Evolutionary conservation across 2,888 invertebrate species (phyloP).

Genomic region (Aphelenchoides bicaudatus): DNA sequence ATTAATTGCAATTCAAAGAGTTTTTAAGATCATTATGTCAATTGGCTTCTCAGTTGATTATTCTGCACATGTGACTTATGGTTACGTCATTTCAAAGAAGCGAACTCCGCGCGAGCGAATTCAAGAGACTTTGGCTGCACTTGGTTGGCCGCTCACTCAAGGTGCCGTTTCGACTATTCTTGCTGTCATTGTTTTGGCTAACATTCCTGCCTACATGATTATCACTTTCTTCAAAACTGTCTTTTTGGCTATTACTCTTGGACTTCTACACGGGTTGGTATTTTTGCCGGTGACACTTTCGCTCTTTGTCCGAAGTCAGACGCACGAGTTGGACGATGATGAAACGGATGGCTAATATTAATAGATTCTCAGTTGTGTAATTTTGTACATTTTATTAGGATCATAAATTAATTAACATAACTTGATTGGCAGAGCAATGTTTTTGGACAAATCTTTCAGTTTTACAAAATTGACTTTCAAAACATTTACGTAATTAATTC

Average conservation of each 20-base stretch:
- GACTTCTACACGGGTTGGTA: slow-evolving; percentile 75
- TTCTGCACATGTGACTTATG: slow-evolving; percentile 69
- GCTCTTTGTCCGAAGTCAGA: slow-evolving; percentile 52
- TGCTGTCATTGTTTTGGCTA: slow-evolving; percentile 77
- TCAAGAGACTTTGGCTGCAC: slow-evolving; percentile 78
- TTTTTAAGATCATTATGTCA: slow-evolving; percentile 76
- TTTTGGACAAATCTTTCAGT: no score
- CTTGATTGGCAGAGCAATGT: no score
- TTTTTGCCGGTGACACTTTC: slow-evolving; percentile 71
- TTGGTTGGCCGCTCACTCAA: slow-evolving; percentile 81
- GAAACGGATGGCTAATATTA: not conserved
- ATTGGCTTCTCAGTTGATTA: slow-evolving; percentile 94
- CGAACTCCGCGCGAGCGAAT: slow-evolving; percentile 64
- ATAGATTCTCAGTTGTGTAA: no score
- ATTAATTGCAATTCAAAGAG: no score
- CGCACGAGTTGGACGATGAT: not conserved
- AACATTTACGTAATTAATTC: no score
- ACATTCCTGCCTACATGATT: slow-evolving; percentile 90
- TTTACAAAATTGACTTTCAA: no score
- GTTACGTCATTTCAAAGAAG: slow-evolving; percentile 53
- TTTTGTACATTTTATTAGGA: no score
- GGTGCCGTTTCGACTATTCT: slow-evolving; percentile 79
- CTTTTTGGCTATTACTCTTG: slow-evolving; percentile 75
- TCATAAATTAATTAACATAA: not conserved
- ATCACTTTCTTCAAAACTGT: slow-evolving; percentile 89